A percentile compares a stretch with the other conserved stretches of the same genome.
Evolutionary conservation across 2,888 invertebrate species (phyloP).

Genomic region (Phasia obesa): DNA sequence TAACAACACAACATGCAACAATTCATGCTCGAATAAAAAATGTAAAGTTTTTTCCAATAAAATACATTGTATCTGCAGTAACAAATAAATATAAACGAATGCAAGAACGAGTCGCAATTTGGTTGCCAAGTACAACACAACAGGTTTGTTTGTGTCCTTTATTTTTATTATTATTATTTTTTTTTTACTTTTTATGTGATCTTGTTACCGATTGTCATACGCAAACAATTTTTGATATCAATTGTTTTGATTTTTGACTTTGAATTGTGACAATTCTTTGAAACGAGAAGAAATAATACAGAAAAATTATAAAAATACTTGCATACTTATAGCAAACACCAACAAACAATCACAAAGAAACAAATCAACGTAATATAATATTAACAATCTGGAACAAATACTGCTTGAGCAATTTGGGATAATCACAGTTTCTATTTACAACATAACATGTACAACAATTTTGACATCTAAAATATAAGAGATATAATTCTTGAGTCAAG

Average conservation of each 20-base stretch:
- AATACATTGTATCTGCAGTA: conserved; percentile 30
- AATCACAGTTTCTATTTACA: conserved; percentile 13
- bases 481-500: no score
- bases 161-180: conserved; percentile 41
- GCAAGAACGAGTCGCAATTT: conserved; percentile 29
- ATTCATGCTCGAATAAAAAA: conserved; percentile 15
- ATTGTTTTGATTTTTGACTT: conserved; percentile 78
- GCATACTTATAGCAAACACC: neutral
- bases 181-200: conserved; percentile 73
- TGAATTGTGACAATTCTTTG: conserved; percentile 79
- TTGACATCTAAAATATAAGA: no score
- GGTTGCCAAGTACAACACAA: conserved; percentile 32
- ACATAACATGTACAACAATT: neutral
- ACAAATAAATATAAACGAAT: conserved; percentile 18
- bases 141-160: conserved; percentile 63
- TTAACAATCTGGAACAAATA: conserved; percentile 53
- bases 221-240: conserved; percentile 71
- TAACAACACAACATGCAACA: neutral
- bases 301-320: conserved; percentile 24
- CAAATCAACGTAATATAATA: conserved; percentile 61
- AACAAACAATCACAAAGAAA: conserved; percentile 45
- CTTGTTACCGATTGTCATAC: conserved; percentile 79
- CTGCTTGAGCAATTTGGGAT: conserved; percentile 15
- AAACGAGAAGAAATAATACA: conserved; percentile 71
- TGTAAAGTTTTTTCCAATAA: conserved; percentile 33